Evolutionary conservation across 2,113 vertebrate genomes (phyloP).

Genomic region (Pica pica): DNA sequence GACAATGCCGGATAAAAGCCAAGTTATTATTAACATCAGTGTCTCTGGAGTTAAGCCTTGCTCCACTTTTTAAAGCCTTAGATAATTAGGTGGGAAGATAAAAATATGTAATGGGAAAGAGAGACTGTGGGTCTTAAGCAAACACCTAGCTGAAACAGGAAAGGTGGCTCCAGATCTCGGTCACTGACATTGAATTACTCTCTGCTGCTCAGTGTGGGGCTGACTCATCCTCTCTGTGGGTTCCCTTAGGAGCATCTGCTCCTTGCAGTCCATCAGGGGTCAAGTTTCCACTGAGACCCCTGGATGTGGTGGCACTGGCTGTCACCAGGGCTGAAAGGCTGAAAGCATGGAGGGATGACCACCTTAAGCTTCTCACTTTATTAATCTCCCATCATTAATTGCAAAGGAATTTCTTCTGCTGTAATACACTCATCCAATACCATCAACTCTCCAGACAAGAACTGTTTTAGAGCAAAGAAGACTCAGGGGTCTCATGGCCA

Average conservation of each 20-base stretch:
- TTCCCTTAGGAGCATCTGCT: neutral
- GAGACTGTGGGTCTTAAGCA: neutral
- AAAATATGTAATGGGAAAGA: neutral
- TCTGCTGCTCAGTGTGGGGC: neutral
- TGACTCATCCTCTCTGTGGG: neutral
- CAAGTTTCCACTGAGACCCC: neutral
- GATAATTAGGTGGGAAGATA: constrained; percentile 4
- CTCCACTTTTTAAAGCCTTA: neutral
- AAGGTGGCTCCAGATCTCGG: neutral
- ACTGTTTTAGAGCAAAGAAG: neutral
- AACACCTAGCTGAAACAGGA: neutral
- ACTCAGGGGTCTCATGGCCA: neutral
- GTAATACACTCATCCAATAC: neutral
- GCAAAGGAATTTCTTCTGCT: neutral
- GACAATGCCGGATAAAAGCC: neutral
- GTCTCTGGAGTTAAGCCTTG: constrained; percentile 14
- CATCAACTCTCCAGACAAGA: neutral
- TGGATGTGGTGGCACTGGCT: neutral
- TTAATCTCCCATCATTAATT: neutral
- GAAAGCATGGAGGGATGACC: neutral
- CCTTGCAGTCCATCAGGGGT: neutral
- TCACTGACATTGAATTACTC: neutral
- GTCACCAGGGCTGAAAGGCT: neutral
- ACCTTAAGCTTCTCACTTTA: neutral
- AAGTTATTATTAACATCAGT: neutral